Evolutionary conservation across 1,140 invertebrate genomes (phyloP).

Genomic region (Colletes gigas): DNA sequence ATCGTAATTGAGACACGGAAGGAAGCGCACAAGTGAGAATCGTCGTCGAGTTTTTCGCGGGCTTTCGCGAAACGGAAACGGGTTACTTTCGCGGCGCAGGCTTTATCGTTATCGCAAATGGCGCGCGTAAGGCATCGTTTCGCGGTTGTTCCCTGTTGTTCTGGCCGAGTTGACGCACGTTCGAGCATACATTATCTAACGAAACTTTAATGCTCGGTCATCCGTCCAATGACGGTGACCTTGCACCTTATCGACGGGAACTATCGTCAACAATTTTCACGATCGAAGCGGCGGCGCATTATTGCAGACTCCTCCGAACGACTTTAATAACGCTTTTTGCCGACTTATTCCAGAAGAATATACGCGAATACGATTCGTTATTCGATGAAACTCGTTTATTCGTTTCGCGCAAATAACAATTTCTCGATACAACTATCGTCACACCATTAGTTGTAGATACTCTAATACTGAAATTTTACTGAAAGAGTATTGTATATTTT

Average conservation of each 20-base stretch:
- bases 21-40: too few relatives aligned
- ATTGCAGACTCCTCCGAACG: constrained; percentile 17
- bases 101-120: constrained; percentile 43
- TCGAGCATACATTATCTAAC: constrained; percentile 55
- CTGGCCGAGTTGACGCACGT: constrained; percentile 30
- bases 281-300: constrained; percentile 30
- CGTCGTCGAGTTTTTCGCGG: background rate
- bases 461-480: too few relatives aligned
- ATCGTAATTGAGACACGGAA: too few relatives aligned
- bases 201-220: constrained; percentile 58
- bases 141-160: background rate
- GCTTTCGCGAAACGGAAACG: background rate
- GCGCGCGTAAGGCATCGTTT: constrained; percentile 9
- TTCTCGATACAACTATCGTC: too few relatives aligned
- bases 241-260: constrained; percentile 54
- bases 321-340: background rate
- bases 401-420: too few relatives aligned
- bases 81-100: background rate
- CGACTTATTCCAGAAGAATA: too few relatives aligned
- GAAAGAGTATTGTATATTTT: too few relatives aligned
- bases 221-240: constrained; percentile 58
- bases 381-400: too few relatives aligned
- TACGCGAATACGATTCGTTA: too few relatives aligned
- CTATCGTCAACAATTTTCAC: constrained; percentile 43
- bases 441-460: too few relatives aligned